Percentiles rank a stretch among this genome's conserved stretches.
Conservation (phyloP, 2,888 invertebrate species). For the Biston betularia region DNA sequence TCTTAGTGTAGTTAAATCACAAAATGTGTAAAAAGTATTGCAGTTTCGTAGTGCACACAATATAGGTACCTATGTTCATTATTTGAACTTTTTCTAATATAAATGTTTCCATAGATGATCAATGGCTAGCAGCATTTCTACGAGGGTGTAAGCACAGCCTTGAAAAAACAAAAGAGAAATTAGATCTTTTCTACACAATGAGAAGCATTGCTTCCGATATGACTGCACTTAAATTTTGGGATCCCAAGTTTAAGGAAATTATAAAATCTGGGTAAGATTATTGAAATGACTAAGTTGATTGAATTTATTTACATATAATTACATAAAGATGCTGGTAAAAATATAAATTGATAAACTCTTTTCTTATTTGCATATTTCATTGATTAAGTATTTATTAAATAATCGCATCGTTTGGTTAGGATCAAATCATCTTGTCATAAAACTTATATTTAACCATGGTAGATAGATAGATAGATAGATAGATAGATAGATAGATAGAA, state of each 20-base stretch:
- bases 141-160: slow-evolving; percentile 88
- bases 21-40: too few relatives aligned
- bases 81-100: background rate
- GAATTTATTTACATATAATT: background rate
- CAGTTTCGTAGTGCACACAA: background rate
- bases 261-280: slow-evolving; percentile 57
- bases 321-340: background rate
- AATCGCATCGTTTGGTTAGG: too few relatives aligned
- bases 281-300: background rate
- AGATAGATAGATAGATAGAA: too few relatives aligned
- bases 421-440: too few relatives aligned
- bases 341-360: background rate
- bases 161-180: slow-evolving; percentile 86
- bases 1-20: too few relatives aligned
- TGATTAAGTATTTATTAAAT: too few relatives aligned
- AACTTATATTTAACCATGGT: too few relatives aligned
- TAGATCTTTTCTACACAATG: slow-evolving; percentile 86
- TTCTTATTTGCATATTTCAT: too few relatives aligned
- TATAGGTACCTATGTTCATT: background rate
- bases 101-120: slow-evolving; percentile 76
- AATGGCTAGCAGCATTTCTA: slow-evolving; percentile 86
- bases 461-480: too few relatives aligned
- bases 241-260: slow-evolving; percentile 58
- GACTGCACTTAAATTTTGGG: slow-evolving; percentile 55
- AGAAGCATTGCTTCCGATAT: slow-evolving; percentile 83